Evolutionary conservation across 30 jellyfish, hydroid and myxozoan genomes (phyloP).

Genomic region (Aurelia aurita): DNA sequence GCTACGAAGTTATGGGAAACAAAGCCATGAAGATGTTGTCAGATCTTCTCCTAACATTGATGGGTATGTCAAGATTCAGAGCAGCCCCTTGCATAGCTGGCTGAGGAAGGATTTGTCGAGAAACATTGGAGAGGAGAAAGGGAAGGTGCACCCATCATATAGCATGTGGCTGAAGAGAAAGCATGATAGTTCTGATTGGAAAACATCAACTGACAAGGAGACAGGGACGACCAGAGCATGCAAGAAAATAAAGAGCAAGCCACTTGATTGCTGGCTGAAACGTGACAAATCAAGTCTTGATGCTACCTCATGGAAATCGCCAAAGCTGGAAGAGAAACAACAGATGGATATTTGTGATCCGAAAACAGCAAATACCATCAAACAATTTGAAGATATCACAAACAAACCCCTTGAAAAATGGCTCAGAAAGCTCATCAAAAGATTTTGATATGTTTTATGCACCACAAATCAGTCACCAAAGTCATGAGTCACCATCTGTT

Average conservation of each 20-base stretch:
- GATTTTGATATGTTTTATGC: too few relatives aligned
- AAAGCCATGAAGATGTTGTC: too few relatives aligned
- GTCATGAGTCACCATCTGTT: too few relatives aligned
- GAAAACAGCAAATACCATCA: neutral
- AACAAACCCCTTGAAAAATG: slow-evolving; percentile 24
- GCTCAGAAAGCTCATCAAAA: slow-evolving; percentile 8
- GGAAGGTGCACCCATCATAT: neutral
- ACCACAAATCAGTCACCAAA: too few relatives aligned
- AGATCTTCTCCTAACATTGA: too few relatives aligned
- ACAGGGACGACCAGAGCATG: slow-evolving; percentile 2
- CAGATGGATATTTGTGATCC: neutral
- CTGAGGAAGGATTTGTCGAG: too few relatives aligned
- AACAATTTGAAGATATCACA: slow-evolving; percentile 4
- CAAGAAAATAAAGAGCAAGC: slow-evolving; percentile 16
- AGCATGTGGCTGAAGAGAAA: slow-evolving; percentile 50
- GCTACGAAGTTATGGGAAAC: neutral
- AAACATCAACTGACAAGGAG: neutral
- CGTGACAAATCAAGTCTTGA: neutral
- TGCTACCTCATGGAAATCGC: neutral
- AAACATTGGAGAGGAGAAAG: too few relatives aligned
- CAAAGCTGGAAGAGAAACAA: neutral
- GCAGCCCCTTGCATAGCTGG: too few relatives aligned
- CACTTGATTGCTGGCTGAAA: slow-evolving; percentile 25
- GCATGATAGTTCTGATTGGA: neutral
- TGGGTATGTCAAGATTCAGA: too few relatives aligned